Base-by-base conservation (phyloP, 2,888 invertebrate species). In the Dolomedes plantarius region DNA sequence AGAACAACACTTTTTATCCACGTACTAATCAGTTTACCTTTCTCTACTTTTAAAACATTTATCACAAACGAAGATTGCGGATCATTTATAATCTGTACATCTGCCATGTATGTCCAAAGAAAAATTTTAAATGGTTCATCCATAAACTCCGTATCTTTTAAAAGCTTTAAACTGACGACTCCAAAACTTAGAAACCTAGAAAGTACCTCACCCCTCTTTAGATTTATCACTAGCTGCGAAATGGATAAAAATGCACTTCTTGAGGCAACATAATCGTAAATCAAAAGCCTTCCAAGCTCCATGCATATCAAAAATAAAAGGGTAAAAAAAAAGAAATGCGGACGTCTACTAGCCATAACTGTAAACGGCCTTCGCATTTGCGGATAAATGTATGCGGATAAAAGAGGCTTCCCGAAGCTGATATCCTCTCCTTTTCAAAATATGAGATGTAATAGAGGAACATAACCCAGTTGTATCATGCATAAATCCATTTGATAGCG, bases 401-500 rank as follows among this genome's bases (percentile, higher is more conserved):
- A 77, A 72, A 65, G 39, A 65, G 72, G 72, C 72, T 83, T 83
- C 71, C 28, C 67, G 65, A 32, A 72, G 67, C 76, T 76, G 56
- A 83, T 77, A 72, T 72, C 76, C 64, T 72, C 76, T 83, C 71
- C 77, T 83, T 83, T 83, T 76, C 65, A 83, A 83, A 83, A 83
- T 83, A 83, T 83, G 77, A 46, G 76, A 62, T 72, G 83, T 83
- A 83, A 77, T 83, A 83, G 77, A 36, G 62, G 72, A 65, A 72
- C 83, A 82, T 83, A 83, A 77, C 83, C 77, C 56, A 65, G 76
- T 72, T 83, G 76, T 83, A 83, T 83, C 72, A 71, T 65, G 75
- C 83, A 83, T 83, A 83, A 77, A 83, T 83, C 83, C 83, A 77
- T 83, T 83, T 83, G 83, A 83, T 83, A 77, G 83, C 72, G 64